Evolutionary conservation across 2,113 vertebrate species (phyloP).

Genomic region (Tyrannus savana): DNA sequence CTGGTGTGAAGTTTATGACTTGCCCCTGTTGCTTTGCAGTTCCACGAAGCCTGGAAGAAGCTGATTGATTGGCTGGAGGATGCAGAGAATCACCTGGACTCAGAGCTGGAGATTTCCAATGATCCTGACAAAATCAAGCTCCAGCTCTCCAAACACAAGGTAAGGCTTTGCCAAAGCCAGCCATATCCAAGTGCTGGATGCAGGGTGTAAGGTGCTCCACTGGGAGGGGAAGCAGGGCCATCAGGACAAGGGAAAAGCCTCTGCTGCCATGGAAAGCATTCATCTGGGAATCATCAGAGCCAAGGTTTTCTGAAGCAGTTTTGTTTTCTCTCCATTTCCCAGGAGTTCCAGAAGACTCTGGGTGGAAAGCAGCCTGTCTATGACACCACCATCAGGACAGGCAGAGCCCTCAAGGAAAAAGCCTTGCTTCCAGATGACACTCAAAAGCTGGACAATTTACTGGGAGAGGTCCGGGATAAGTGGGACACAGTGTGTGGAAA

Average conservation of each 20-base stretch:
- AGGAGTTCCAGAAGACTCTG: constrained; percentile 98
- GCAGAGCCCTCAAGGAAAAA: constrained; percentile 93
- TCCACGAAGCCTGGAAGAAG: constrained; percentile 98
- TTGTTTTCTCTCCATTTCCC: not conserved
- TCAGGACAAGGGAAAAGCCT: not conserved
- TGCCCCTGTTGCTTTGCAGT: constrained; percentile 73
- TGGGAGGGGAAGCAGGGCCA: not conserved
- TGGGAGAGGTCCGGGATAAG: constrained; percentile 95
- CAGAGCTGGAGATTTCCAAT: constrained; percentile 97
- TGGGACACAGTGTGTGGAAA: constrained; percentile 99
- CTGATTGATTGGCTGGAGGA: constrained; percentile 96
- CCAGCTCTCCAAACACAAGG: constrained; percentile 96
- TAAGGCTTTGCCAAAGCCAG: constrained; percentile 33
- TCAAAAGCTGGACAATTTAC: constrained; percentile 90
- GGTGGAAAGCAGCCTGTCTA: constrained; percentile 98
- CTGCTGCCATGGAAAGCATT: accelerated
- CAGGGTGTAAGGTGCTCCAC: not conserved
- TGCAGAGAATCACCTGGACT: constrained; percentile 93
- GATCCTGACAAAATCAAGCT: constrained; percentile 98
- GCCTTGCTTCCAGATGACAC: constrained; percentile 87
- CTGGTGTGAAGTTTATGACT: not conserved
- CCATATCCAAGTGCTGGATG: not conserved
- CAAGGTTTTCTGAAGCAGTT: not conserved
- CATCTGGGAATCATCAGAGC: not conserved
- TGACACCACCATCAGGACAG: constrained; percentile 94